These are phyloP conservation scores for Falco naumanni DNA, from an alignment of 2,797 vertebrate species.

Conservation along the genomic window DNA sequence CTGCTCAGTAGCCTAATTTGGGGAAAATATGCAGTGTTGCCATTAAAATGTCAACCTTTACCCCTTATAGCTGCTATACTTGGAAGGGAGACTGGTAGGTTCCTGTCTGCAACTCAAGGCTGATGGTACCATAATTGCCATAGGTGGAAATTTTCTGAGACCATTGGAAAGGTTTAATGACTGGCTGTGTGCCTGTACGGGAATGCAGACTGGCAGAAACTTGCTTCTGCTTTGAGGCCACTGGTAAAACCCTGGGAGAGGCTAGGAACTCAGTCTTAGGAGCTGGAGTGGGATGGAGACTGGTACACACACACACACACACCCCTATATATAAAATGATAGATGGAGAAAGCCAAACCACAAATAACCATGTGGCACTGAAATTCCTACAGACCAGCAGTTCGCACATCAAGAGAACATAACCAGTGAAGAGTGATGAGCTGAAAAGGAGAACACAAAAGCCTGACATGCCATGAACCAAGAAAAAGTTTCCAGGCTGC, in stretches of 20 bases:
- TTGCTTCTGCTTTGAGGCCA: neutral
- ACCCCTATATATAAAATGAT: neutral
- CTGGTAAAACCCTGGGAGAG: neutral
- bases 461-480: accelerated
- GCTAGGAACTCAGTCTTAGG: neutral
- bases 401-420: slow-evolving; percentile 41
- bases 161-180: neutral
- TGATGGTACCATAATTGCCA: neutral
- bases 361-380: neutral
- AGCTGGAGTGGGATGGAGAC: neutral
- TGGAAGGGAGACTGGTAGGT: neutral
- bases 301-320: too few relatives aligned
- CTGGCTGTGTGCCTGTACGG: neutral
- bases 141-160: neutral
- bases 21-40: neutral
- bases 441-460: slow-evolving; percentile 10
- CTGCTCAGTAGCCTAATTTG: neutral
- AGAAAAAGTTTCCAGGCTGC: neutral
- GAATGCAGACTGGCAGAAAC: neutral
- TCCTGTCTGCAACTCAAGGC: neutral
- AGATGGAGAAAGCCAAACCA: slow-evolving; percentile 20
- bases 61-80: neutral
- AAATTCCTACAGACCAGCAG: slow-evolving; percentile 10
- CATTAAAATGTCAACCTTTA: neutral
- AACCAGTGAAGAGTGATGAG: neutral